Evolutionary conservation across 2,113 vertebrate species (phyloP).

Genomic region (Vombatus ursinus): DNA sequence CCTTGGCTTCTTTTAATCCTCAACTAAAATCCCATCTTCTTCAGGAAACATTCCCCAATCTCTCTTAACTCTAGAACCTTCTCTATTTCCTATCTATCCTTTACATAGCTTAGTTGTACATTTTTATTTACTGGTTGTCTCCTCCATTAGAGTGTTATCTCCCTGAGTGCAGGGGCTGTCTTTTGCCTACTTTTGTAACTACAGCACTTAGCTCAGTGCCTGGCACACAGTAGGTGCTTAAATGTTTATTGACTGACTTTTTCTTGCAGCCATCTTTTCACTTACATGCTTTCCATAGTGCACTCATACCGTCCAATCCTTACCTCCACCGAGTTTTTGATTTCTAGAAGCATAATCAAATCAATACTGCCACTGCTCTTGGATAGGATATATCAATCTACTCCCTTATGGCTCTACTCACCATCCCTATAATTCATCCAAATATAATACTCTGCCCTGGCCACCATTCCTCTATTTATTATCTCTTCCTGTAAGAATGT

Average conservation of each 20-base stretch:
- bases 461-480: not conserved
- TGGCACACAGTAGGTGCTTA: not conserved
- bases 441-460: too few relatives aligned
- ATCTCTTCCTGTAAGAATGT: not conserved
- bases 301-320: not conserved
- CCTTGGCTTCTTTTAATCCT: too few relatives aligned
- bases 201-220: too few relatives aligned
- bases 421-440: not conserved
- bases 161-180: not conserved
- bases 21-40: not conserved
- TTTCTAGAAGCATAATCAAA: not conserved
- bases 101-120: not conserved
- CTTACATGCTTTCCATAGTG: not conserved
- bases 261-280: not conserved
- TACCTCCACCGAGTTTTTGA: not conserved
- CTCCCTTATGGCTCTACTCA: not conserved
- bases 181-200: not conserved
- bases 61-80: not conserved
- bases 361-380: not conserved
- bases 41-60: not conserved
- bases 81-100: not conserved
- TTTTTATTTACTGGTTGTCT: not conserved
- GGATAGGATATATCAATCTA: not conserved
- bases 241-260: not conserved
- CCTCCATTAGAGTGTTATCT: not conserved